phyloP scores from a whole-genome alignment of 2,797 vertebrate species.

The Graptemys geographica region DNA sequence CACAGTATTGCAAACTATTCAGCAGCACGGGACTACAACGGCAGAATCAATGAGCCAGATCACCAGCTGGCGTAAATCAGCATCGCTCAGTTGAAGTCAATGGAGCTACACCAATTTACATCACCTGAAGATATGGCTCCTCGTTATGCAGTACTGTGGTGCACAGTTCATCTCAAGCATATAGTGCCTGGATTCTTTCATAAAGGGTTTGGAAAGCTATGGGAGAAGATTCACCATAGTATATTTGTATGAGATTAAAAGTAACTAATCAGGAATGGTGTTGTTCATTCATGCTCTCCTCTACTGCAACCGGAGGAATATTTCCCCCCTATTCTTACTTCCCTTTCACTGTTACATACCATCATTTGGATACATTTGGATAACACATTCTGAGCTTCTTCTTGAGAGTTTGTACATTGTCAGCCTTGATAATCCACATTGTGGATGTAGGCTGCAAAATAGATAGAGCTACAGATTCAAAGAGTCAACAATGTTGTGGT shows the following conservation, averaged over 20 bases:
- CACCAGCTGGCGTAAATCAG: neutral
- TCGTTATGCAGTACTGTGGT: rapidly evolving
- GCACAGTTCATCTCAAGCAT: neutral
- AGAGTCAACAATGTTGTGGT: neutral
- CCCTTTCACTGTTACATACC: neutral
- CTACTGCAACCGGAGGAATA: neutral
- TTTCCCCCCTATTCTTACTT: neutral
- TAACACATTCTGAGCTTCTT: neutral
- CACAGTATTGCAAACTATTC: neutral
- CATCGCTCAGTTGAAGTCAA: neutral
- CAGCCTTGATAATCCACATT: neutral
- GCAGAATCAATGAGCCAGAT: neutral
- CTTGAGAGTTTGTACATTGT: neutral
- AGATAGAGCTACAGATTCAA: neutral
- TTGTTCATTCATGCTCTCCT: neutral
- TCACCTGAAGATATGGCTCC: neutral
- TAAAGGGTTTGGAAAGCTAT: neutral
- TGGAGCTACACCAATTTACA: neutral
- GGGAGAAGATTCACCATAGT: neutral
- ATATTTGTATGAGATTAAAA: neutral
- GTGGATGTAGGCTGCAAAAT: neutral
- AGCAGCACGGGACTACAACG: rapidly evolving
- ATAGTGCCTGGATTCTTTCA: neutral
- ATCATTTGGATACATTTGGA: neutral
- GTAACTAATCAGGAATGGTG: neutral